phyloP scores from a whole-genome alignment of 2,113 vertebrate species.

The Scomber japonicus region DNA sequence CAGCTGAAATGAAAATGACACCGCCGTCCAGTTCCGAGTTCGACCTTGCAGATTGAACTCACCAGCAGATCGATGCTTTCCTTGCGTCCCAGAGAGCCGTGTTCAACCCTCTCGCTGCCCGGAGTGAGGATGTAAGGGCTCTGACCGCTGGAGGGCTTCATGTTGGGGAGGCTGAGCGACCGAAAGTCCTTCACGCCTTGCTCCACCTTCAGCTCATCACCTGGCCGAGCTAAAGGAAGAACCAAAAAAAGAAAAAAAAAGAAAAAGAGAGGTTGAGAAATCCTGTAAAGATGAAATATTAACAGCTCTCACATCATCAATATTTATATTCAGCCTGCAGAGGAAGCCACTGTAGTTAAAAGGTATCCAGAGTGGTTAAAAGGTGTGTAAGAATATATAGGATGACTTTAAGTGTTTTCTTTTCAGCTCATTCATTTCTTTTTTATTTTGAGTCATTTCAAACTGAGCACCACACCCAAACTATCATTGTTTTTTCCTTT shows the following conservation, averaged over 20 bases:
- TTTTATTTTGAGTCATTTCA: not conserved
- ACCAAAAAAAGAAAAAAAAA: no score
- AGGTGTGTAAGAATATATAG: no score
- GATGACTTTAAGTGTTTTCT: not conserved
- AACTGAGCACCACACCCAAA: constrained; percentile 5
- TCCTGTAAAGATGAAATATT: not conserved
- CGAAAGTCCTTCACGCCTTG: constrained; percentile 89
- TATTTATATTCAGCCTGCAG: not conserved
- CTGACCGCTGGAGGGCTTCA: constrained; percentile 79
- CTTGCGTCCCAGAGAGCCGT: constrained; percentile 74
- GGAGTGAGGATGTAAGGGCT: constrained; percentile 81
- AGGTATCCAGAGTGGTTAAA: no score
- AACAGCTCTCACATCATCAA: not conserved
- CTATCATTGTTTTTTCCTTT: not conserved
- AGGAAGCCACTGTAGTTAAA: not conserved
- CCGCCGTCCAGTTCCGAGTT: no score
- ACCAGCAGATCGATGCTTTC: constrained; percentile 90
- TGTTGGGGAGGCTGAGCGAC: constrained; percentile 89
- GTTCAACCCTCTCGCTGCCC: constrained; percentile 80
- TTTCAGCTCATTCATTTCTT: not conserved
- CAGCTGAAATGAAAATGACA: no score
- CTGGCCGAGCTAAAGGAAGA: constrained; percentile 86
- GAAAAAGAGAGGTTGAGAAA: not conserved
- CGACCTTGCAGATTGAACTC: constrained; percentile 62
- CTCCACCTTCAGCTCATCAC: constrained; percentile 93